Evolutionary conservation across 1,140 invertebrate species (phyloP).

Genomic region (Teleopsis dalmanni): DNA sequence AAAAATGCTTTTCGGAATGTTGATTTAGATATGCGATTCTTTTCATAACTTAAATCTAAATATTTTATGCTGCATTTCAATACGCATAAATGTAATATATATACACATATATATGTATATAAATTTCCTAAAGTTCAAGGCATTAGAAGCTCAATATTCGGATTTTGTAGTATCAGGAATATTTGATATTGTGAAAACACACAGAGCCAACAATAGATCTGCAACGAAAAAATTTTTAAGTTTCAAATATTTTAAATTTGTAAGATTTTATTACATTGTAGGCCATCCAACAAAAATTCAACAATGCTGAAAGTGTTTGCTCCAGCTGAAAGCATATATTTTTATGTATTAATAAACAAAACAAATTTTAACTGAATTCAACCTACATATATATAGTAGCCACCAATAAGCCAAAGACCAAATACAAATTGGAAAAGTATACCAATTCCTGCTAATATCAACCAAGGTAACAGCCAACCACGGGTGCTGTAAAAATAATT

Average conservation of each 20-base stretch:
- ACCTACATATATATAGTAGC: slow-evolving; percentile 86
- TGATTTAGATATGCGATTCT: too few species aligned
- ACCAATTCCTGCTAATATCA: slow-evolving; percentile 60
- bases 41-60: too few species aligned
- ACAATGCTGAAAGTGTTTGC: slow-evolving; percentile 62
- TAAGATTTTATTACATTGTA: slow-evolving; percentile 65
- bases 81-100: too few species aligned
- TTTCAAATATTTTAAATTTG: not conserved
- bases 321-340: slow-evolving; percentile 56
- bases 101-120: too few species aligned
- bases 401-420: slow-evolving; percentile 73
- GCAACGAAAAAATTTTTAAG: slow-evolving; percentile 40
- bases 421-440: slow-evolving; percentile 71
- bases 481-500: slow-evolving; percentile 40
- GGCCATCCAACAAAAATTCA: slow-evolving; percentile 71
- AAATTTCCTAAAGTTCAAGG: too few species aligned
- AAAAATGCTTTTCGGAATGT: too few species aligned
- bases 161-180: slow-evolving; percentile 68
- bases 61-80: too few species aligned
- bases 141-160: slow-evolving; percentile 77
- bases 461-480: slow-evolving; percentile 74
- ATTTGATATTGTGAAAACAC: slow-evolving; percentile 77
- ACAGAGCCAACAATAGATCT: slow-evolving; percentile 81
- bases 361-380: not conserved
- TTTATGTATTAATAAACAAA: slow-evolving; percentile 10